Evolutionary conservation across 2,797 vertebrate species (phyloP).

Genomic region (Gallinago solitaria): DNA sequence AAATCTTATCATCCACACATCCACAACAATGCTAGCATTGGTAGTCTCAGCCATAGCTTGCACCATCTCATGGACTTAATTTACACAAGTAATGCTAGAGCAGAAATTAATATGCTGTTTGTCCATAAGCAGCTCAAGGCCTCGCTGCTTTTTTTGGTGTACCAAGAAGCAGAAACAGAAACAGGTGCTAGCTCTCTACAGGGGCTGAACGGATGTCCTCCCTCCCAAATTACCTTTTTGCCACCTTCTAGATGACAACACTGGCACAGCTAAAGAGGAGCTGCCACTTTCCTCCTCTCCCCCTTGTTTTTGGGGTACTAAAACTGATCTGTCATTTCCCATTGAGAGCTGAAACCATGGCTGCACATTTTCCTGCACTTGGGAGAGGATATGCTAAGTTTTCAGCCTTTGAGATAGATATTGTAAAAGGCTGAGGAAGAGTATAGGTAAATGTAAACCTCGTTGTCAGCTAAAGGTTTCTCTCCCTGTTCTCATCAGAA

Average conservation of each 20-base stretch:
- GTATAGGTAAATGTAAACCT: not conserved
- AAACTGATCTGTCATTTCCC: not conserved
- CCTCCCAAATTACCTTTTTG: not conserved
- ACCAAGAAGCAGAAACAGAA: not conserved
- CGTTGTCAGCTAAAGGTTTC: not conserved
- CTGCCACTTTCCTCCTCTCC: fast-evolving
- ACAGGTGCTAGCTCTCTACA: not conserved
- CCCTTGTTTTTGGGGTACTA: not conserved
- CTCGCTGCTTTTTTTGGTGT: not conserved
- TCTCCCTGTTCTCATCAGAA: not conserved
- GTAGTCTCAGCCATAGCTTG: not conserved
- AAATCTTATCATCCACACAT: not conserved
- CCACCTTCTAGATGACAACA: fast-evolving
- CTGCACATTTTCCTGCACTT: not conserved
- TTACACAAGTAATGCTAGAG: not conserved
- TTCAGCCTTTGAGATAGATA: not conserved
- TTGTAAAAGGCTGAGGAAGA: not conserved
- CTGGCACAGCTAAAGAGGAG: not conserved
- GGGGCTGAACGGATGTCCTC: not conserved
- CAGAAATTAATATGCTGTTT: not conserved
- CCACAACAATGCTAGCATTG: not conserved
- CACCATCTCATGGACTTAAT: not conserved
- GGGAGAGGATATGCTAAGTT: not conserved
- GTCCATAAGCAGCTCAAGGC: not conserved
- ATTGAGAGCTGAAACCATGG: not conserved